Conservation (phyloP, 2,797 vertebrate species). For the Squalus acanthias region DNA sequence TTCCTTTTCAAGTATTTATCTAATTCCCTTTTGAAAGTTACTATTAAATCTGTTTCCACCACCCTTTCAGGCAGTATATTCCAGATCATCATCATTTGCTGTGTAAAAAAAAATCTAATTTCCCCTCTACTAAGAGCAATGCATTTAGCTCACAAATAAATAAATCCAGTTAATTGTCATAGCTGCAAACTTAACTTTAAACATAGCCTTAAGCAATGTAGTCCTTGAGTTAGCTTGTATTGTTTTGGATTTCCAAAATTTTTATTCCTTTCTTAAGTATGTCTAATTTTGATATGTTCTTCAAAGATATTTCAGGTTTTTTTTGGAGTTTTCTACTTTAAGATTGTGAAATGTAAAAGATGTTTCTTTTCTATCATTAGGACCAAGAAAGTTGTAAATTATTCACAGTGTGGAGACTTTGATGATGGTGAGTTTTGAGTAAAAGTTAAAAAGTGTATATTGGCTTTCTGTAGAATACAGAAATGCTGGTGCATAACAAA, state of each 20-base stretch:
- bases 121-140: background rate
- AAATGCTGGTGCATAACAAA: background rate
- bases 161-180: background rate
- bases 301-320: background rate
- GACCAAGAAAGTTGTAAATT: slow-evolving; percentile 71
- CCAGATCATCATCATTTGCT: background rate
- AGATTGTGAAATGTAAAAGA: background rate
- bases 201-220: background rate
- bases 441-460: background rate
- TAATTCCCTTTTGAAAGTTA: background rate
- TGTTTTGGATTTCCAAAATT: background rate
- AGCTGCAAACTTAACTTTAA: background rate
- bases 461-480: background rate
- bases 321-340: background rate
- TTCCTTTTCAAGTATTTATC: background rate
- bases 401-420: slow-evolving; percentile 65
- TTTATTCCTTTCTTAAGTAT: background rate
- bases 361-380: slow-evolving; percentile 51
- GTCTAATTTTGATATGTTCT: background rate
- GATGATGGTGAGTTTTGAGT: slow-evolving; percentile 61
- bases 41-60: background rate
- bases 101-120: background rate
- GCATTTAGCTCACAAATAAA: background rate
- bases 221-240: background rate
- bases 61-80: too few relatives aligned